Evolutionary conservation across 2,888 invertebrate genomes (phyloP).

Genomic region (Phragmatobia fuliginosa): DNA sequence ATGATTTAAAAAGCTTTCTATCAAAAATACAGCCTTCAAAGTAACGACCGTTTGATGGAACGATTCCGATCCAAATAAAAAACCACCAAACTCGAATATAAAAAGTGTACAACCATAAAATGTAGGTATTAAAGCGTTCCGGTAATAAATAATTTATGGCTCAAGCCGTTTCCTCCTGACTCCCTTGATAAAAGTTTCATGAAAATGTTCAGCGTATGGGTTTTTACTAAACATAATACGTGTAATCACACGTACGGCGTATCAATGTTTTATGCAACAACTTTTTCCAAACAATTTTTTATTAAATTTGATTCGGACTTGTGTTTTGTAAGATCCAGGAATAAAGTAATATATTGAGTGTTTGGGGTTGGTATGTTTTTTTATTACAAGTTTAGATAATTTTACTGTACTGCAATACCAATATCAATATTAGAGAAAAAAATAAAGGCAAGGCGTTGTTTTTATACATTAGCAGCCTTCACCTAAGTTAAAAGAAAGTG

Average conservation of each 20-base stretch:
- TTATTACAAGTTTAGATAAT: background rate
- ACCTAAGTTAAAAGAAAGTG: background rate
- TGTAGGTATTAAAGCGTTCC: conserved; percentile 59
- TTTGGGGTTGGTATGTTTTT: conserved; percentile 4
- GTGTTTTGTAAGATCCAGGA: conserved; percentile 7
- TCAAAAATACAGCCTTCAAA: conserved; percentile 27
- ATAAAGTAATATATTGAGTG: conserved; percentile 14
- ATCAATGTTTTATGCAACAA: conserved; percentile 43
- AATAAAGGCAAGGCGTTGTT: background rate
- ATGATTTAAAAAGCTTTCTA: conserved; percentile 31
- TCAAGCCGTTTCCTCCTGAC: conserved; percentile 39
- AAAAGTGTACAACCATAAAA: conserved; percentile 57
- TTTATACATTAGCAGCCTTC: background rate
- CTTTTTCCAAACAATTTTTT: conserved; percentile 40
- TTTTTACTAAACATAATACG: conserved; percentile 46
- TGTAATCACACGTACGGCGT: conserved; percentile 51
- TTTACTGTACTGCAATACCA: background rate
- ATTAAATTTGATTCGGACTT: conserved; percentile 39
- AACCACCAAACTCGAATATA: conserved; percentile 49
- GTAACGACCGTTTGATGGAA: conserved; percentile 49
- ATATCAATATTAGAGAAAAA: background rate
- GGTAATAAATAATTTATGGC: conserved; percentile 62
- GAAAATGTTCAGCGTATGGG: conserved; percentile 53
- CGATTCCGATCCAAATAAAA: conserved; percentile 55
- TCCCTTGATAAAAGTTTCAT: conserved; percentile 61